These are phyloP conservation scores for Catalaphyllia jardinei DNA, from an alignment of 64 coral and sea anemone genomes.

Conservation along the genomic window DNA sequence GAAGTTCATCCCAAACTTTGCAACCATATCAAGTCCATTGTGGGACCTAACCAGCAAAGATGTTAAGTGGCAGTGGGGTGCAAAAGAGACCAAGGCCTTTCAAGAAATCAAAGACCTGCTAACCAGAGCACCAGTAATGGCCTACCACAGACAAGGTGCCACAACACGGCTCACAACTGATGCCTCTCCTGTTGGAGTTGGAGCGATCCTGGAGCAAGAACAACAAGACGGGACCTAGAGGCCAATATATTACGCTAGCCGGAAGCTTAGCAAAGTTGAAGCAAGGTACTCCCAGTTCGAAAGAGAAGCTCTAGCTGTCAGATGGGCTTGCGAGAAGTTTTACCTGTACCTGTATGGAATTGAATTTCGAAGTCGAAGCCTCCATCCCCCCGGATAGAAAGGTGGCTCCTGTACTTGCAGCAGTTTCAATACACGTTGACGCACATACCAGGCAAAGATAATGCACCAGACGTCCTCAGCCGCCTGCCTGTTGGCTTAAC, in stretches of 20 bases:
- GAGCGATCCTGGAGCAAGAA: slow-evolving; percentile 32
- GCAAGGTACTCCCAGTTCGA: slow-evolving; percentile 37
- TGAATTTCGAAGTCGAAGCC: slow-evolving; percentile 30
- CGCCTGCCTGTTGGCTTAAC: slow-evolving; percentile 13
- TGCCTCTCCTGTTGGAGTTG: slow-evolving; percentile 43
- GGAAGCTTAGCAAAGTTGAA: slow-evolving; percentile 41
- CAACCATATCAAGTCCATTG: slow-evolving; percentile 38
- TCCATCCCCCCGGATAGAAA: slow-evolving; percentile 42
- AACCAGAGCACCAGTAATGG: not conserved
- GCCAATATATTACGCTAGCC: slow-evolving; percentile 48
- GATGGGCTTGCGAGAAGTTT: slow-evolving; percentile 27
- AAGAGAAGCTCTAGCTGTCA: slow-evolving; percentile 4
- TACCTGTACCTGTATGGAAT: slow-evolving; percentile 10
- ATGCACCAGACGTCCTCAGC: slow-evolving; percentile 41
- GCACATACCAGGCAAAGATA: slow-evolving; percentile 32
- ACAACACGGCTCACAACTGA: slow-evolving; percentile 10
- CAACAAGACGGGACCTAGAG: slow-evolving; percentile 15
- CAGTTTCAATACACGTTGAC: slow-evolving; percentile 36
- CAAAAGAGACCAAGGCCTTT: too few species aligned
- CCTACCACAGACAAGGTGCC: slow-evolving; percentile 36
- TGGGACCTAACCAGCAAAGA: not conserved
- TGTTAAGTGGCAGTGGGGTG: too few species aligned
- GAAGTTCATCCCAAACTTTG: slow-evolving; percentile 59
- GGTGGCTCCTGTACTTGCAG: slow-evolving; percentile 65
- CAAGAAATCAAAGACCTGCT: too few species aligned